Conservation (phyloP, 2,113 vertebrate genomes). For the rat (Rattus norvegicus) region DNA sequence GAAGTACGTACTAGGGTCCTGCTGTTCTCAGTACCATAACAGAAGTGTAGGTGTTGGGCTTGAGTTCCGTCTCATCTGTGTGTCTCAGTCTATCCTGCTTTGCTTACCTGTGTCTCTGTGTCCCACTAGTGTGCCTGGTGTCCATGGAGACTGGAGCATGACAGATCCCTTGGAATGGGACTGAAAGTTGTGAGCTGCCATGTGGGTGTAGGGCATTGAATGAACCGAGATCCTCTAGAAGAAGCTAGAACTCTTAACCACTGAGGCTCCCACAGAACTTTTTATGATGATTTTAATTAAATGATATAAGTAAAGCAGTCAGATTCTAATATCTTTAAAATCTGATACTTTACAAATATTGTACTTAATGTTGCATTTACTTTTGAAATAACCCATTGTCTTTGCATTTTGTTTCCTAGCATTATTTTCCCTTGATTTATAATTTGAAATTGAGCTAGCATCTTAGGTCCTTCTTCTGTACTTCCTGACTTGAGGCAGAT, state of each 20-base stretch:
- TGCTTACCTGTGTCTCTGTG: neutral
- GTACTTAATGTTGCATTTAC: neutral
- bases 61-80: neutral
- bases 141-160: neutral
- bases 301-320: neutral
- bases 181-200: neutral
- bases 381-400: conserved; percentile 38
- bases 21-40: neutral
- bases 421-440: neutral
- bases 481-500: neutral
- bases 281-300: conserved; percentile 38
- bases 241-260: neutral
- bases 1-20: conserved; percentile 1
- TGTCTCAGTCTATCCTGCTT: neutral
- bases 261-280: neutral
- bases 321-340: conserved; percentile 37
- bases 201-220: neutral
- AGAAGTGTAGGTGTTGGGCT: neutral
- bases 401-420: conserved; percentile 8
- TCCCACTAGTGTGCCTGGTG: neutral
- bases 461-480: conserved; percentile 27
- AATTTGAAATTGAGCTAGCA: conserved; percentile 36
- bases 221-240: neutral
- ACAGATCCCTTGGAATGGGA: neutral
- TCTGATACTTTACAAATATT: neutral